Base-by-base conservation (phyloP, 2,113 vertebrate genomes). In the Trochalopteron elliotii region DNA sequence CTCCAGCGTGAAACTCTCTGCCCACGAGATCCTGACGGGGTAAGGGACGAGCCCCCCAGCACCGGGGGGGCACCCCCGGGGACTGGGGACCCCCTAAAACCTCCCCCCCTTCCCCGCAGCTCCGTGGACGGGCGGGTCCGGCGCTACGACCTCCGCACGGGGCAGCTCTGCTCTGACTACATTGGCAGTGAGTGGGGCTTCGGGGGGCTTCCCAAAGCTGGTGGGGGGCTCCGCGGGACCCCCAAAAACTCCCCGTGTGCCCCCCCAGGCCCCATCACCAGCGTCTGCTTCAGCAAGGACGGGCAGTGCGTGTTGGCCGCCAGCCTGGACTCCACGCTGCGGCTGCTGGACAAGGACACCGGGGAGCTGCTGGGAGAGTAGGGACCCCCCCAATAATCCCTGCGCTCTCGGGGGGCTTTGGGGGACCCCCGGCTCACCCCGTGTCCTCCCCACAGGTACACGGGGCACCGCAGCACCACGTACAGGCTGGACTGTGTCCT, bases 401-500 rank as follows among this genome's bases (percentile, higher is more conserved):
- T 1, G 7, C 0, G 0, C 17, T 4, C 35, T 6, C 0, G 0
- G 2, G 33, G 37, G 55, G 17, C 2, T 7, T 14, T 3, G 9
- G 24, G 20, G 40, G 8, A 15, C 3, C 12, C 57, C 33, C 7
- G 1, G 1, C 31, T 45, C 39, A 37, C 5, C 10, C 30, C 1
- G 0, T 0, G 4, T 3, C 3, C 3, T 30, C 42, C 28, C 7
- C n/a, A 0, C 49, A 60, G 99, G 91, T 99, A 98, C 94, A 98
- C 87, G 0, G 99, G 99, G 16, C 99, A 99, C 93, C 98, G 98
- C 96, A 99, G 99, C 97, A 98, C 98, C 11, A 94, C 98, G 17
- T 99, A 99, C 94, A 99, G 99, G 93, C 97, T 99, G 96, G 99
- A 99, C 95, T 99, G 99, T 59, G 99, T 98, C 71, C 98, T 99